Evolutionary conservation across 2,888 invertebrate genomes (phyloP), one percentile per base, ranked within the genome.

Genomic region (Chymomyza amoena): DNA sequence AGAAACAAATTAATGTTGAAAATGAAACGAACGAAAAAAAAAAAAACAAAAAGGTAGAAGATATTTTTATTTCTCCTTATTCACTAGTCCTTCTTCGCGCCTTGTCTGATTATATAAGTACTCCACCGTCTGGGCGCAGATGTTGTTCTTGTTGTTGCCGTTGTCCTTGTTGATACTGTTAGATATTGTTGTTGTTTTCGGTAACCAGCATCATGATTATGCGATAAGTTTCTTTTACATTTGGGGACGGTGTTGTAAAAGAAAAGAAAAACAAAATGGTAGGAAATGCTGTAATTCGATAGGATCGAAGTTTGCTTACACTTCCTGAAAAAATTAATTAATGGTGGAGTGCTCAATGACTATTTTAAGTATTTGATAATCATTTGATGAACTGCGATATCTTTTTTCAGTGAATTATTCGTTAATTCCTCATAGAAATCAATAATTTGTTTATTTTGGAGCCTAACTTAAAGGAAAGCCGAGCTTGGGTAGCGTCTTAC

Each of bases 1-100:
- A 78, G 74, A 76, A 87, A 80, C 79, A 87, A 84, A 84, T 84
- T 84, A 84, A 87, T 80, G 79, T 77, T 75, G 61, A 57, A 62
- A 67, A 67, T 62, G 59, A 3, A 69, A 69, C 9, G 50, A 50
- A 59, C 57, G 25, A 1, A 20, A 66, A 15, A 28, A 28, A 65
- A 61, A 36, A 39, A 20, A 50, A 52, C 16, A 36, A 10, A 62
- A 57, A 62, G 64, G 61, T 50, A 36, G 72, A 68, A 69, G 71
- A 74, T 72, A 73, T 57, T 70, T 70, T 45, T 45, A 45, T 45
- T 45, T 45, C 39, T 6, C 69, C n/a, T 18, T 50, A n/a, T 57
- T 57, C 32, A 4, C 39, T 57, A 10, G 57, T 28, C 15, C 20
- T 54, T 54, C 18, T 54, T 54, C 15, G 7, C 39, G 39, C 39